phyloP scores from a whole-genome alignment of 2,113 vertebrate genomes.

The Lonchura striata region DNA sequence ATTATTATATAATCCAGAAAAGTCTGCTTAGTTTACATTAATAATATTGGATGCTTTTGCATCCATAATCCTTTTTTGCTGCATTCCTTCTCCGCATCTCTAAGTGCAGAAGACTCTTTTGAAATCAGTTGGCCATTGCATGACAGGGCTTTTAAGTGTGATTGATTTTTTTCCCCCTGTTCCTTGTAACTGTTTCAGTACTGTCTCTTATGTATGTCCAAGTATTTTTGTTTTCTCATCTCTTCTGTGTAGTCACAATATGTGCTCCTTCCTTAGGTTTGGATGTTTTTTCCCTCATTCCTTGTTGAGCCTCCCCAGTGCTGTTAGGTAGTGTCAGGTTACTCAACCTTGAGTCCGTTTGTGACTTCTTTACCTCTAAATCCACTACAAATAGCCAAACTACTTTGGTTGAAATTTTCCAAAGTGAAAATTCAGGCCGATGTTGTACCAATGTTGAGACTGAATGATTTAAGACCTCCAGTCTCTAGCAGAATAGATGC shows the following conservation, averaged over 20 bases:
- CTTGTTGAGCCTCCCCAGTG: neutral
- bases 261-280: neutral
- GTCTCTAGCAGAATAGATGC: neutral
- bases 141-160: neutral
- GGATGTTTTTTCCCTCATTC: accelerated
- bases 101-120: neutral
- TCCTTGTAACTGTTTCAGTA: neutral
- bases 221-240: neutral
- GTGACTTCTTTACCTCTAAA: neutral
- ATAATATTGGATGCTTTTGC: neutral
- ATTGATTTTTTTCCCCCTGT: neutral
- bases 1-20: neutral
- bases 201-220: neutral
- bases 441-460: neutral
- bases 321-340: neutral
- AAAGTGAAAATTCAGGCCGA: neutral
- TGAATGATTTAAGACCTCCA: neutral
- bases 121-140: neutral
- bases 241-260: neutral
- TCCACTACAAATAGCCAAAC: neutral
- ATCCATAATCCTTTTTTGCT: neutral
- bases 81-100: neutral
- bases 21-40: neutral
- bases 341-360: neutral
- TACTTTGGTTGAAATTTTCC: neutral